Evolutionary conservation across 2,888 invertebrate species (phyloP).

Genomic region (Phaonia tiefii): DNA sequence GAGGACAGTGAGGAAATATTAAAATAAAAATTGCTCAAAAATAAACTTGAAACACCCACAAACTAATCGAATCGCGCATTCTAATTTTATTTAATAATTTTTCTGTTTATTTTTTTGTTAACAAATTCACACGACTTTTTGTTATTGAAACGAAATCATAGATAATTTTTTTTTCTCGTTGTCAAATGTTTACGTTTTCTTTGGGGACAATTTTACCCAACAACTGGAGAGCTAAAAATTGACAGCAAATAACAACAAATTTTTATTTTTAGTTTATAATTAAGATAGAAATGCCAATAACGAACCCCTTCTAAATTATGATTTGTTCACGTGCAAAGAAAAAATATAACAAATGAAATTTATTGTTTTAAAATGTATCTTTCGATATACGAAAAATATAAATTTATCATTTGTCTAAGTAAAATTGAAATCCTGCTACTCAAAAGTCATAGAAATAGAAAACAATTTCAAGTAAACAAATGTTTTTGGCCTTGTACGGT

Average conservation of each 20-base stretch:
- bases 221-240: background rate
- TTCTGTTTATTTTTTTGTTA: constrained; percentile 9
- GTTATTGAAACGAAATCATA: background rate
- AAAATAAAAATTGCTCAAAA: constrained; percentile 67
- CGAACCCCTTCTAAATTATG: constrained; percentile 18
- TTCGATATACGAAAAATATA: background rate
- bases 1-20: constrained; percentile 9
- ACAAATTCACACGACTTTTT: constrained; percentile 3
- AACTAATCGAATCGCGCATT: constrained; percentile 40
- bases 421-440: no score
- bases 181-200: constrained; percentile 4
- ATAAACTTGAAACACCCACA: constrained; percentile 73
- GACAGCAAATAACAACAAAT: background rate
- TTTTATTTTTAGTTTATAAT: constrained; percentile 18
- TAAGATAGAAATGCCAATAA: constrained; percentile 18
- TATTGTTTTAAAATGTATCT: constrained; percentile 6
- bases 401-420: no score
- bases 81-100: constrained; percentile 63
- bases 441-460: background rate
- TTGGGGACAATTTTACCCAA: background rate
- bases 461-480: no score
- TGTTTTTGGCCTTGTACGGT: no score
- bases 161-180: background rate
- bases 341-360: background rate
- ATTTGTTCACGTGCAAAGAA: background rate